Conservation (phyloP, 1,140 invertebrate genomes). For the Hycleus phaleratus region DNA sequence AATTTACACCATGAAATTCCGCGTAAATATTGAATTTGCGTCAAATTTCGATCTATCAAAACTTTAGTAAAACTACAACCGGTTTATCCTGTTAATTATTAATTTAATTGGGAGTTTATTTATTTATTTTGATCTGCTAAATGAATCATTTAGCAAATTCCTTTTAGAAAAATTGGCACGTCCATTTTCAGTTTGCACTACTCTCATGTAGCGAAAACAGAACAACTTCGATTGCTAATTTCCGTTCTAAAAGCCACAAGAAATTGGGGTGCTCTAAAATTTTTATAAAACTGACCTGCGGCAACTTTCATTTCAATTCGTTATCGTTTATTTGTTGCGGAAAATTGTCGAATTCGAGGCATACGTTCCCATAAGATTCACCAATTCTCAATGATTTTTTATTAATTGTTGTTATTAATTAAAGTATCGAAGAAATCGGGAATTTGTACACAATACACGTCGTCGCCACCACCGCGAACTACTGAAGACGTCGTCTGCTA, state of each 20-base stretch:
- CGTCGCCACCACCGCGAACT: too few relatives aligned
- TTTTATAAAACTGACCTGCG: constrained; percentile 18
- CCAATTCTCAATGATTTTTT: too few relatives aligned
- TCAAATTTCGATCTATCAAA: background rate
- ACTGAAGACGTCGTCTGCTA: too few relatives aligned
- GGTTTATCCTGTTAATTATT: too few relatives aligned
- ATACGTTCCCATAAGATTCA: constrained; percentile 22
- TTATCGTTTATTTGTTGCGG: background rate
- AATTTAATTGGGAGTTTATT: too few relatives aligned
- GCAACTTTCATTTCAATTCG: constrained; percentile 17
- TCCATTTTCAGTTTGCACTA: background rate
- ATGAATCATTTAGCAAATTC: background rate
- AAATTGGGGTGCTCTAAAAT: background rate
- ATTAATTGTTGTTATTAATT: too few relatives aligned
- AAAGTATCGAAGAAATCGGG: too few relatives aligned
- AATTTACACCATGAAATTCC: too few relatives aligned
- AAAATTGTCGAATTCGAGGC: constrained; percentile 7
- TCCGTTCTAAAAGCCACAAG: too few relatives aligned
- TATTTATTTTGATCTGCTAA: too few relatives aligned
- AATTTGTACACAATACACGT: too few relatives aligned
- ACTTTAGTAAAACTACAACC: background rate
- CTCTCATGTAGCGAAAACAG: background rate
- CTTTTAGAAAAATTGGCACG: constrained; percentile 2
- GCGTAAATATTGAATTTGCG: background rate
- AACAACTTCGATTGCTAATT: background rate